Evolutionary conservation across 1,140 invertebrate species (phyloP).

Genomic region (Armadillidium nasatum): DNA sequence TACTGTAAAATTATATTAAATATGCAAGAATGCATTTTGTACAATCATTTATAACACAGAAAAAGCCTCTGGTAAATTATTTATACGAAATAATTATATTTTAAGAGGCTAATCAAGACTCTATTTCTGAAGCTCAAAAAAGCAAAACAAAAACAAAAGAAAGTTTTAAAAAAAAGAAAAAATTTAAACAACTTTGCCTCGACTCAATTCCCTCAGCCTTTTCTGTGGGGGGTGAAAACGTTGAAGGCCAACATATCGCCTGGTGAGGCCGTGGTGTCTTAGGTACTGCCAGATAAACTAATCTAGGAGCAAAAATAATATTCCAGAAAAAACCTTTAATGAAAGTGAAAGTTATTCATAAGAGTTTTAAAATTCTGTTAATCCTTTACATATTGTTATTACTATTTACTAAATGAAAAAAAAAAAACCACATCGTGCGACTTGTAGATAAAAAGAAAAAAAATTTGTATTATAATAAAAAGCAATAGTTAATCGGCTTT

Average conservation of each 20-base stretch:
- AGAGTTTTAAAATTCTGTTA: slow-evolving; percentile 6
- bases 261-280: slow-evolving; percentile 4
- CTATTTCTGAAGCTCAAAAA: too few species aligned
- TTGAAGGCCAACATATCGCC: slow-evolving; percentile 8
- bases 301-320: neutral
- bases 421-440: neutral
- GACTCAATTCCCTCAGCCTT: neutral
- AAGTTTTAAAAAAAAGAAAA: too few species aligned
- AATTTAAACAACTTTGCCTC: neutral
- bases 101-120: too few species aligned
- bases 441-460: slow-evolving; percentile 7
- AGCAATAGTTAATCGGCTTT: neutral
- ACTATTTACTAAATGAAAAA: neutral
- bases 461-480: slow-evolving; percentile 10
- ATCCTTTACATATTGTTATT: slow-evolving; percentile 6
- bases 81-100: too few species aligned
- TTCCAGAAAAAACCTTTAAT: too few species aligned
- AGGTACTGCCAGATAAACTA: slow-evolving; percentile 2
- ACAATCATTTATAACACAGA: too few species aligned
- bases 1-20: too few species aligned
- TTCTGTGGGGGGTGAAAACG: neutral
- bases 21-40: too few species aligned
- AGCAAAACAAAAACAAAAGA: too few species aligned
- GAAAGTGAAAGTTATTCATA: neutral
- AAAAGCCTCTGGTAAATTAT: too few species aligned